A percentile compares a stretch with the other conserved stretches of the same genome.
Conservation (phyloP, 2,797 vertebrate species). For the Pseudomugil tenellus region DNA sequence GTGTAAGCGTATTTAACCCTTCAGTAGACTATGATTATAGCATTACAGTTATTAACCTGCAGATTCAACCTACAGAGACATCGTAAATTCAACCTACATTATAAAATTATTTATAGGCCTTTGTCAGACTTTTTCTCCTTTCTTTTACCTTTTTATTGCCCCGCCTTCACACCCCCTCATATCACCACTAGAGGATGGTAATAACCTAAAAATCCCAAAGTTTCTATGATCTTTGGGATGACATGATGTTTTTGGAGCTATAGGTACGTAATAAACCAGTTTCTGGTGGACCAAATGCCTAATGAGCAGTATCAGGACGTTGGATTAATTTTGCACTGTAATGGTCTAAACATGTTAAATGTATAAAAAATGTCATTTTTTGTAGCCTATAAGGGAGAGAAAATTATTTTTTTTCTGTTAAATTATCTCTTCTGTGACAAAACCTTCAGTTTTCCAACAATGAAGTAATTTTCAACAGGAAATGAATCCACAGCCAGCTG, state of each 20-base stretch:
- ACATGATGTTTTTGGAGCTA: neutral
- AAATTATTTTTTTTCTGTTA: too few relatives aligned
- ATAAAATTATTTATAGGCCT: constrained; percentile 14
- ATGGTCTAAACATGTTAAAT: too few relatives aligned
- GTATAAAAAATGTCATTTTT: too few relatives aligned
- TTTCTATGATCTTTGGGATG: neutral
- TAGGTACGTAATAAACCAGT: too few relatives aligned
- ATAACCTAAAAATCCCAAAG: constrained; percentile 26
- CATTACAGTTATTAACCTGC: constrained; percentile 60
- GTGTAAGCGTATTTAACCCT: constrained; percentile 46
- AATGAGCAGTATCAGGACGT: neutral
- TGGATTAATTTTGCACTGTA: too few relatives aligned
- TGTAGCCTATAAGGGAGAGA: too few relatives aligned
- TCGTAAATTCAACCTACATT: constrained; percentile 6
- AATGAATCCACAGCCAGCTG: neutral
- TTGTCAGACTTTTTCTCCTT: neutral
- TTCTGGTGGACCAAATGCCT: constrained; percentile 26
- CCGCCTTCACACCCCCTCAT: neutral
- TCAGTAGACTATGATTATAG: constrained; percentile 47
- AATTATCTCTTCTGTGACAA: neutral
- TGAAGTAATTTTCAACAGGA: neutral
- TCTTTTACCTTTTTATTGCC: neutral
- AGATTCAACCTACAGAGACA: constrained; percentile 31
- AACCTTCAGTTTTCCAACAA: neutral
- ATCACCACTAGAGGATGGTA: constrained; percentile 63